Conservation (phyloP, 2,113 vertebrate species). For the Gallinago media region DNA sequence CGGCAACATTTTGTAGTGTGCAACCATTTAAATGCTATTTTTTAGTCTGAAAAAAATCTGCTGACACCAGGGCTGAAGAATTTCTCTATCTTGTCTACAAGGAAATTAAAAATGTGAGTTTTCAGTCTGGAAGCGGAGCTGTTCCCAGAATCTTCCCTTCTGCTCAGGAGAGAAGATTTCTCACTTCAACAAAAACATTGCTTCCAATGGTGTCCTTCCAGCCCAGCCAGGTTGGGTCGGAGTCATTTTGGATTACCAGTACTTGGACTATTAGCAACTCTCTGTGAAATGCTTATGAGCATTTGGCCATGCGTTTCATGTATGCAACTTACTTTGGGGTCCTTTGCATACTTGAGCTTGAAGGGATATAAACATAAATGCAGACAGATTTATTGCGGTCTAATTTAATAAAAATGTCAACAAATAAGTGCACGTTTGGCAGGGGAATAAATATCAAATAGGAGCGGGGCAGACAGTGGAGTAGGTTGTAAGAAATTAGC, state of each 20-base stretch:
- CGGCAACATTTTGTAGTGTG: rapidly evolving
- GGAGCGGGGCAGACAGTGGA: slow-evolving; percentile 56
- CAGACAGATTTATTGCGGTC: slow-evolving; percentile 66
- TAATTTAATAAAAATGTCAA: slow-evolving; percentile 77
- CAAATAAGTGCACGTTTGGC: slow-evolving; percentile 73
- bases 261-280: neutral
- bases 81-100: neutral
- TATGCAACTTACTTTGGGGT: slow-evolving; percentile 21
- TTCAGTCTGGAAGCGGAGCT: neutral
- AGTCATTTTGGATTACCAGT: neutral
- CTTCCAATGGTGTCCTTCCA: neutral
- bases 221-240: neutral
- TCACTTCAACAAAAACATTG: neutral
- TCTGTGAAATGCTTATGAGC: neutral
- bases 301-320: slow-evolving; percentile 21
- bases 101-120: neutral
- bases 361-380: slow-evolving; percentile 52
- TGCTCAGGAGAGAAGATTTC: neutral
- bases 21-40: neutral
- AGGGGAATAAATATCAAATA: slow-evolving; percentile 73
- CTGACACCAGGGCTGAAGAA: neutral
- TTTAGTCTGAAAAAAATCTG: neutral
- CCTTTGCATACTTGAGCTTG: slow-evolving; percentile 24
- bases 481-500: slow-evolving; percentile 76
- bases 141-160: neutral